Base-by-base conservation (phyloP, 2,797 vertebrate species). In the Sebastiscus albofasciatus region DNA sequence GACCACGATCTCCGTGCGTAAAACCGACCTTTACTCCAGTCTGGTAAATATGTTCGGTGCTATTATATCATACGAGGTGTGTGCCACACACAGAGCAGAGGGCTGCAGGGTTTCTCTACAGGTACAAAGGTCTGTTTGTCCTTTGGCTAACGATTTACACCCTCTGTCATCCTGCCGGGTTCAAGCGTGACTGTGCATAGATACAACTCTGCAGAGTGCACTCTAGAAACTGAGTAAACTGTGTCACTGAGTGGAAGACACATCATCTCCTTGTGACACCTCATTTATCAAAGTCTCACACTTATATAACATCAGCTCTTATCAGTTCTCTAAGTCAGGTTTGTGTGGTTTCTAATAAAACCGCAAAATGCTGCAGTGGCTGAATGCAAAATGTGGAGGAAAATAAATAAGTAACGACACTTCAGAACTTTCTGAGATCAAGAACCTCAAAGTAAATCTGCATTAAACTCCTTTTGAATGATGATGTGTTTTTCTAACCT, bases 91-190 rank as follows among this genome's bases (percentile, higher is more conserved):
- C 58, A 33, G n/a, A 18, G 29, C 39, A 69, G 33, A 46, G 49
- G 75, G 49, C 33, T 62, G 54, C 56, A 67, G 65, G 24, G 29
- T 10, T 62, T 69, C 39, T 56, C 4, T 8, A 7, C 20, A 4
- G 74, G 93, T 79, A 24, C 91, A 94, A 95, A 95, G 94, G 94
- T 94, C 90, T 91, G 89, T 95, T 93, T 94, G 90, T 79, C 73
- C 67, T 87, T 73, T 90, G 81, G 93, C 87, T 95, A 94, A 94
- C 69, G 84, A 94, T 95, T 95, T 89, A 95, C 93, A 77, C 75
- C 64, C 29, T 72, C 68, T 62, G 81, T 70, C 83, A 27, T 1
- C 2, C 56, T 26, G 58, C 2, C 56, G 58, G 52, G 4, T 68
- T 73, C 56, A 52, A 80, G 67, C 22, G 12, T 87, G 81, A 72